These are phyloP conservation scores for Drosophila antonietae DNA, from an alignment of 2,888 invertebrate species.

Conservation along the genomic window DNA sequence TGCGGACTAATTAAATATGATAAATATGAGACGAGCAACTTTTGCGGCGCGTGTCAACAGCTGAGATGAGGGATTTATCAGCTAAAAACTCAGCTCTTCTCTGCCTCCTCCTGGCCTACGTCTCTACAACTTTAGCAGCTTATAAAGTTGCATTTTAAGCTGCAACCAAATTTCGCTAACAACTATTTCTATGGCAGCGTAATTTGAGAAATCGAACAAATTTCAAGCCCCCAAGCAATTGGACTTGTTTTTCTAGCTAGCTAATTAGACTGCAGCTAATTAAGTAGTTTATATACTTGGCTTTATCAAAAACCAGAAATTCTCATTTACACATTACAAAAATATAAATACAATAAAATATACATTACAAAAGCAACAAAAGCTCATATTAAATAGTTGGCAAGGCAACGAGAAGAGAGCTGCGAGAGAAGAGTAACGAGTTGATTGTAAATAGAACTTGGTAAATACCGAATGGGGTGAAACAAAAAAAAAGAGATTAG, in stretches of 20 bases:
- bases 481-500: not conserved
- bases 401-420: not conserved
- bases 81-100: not conserved
- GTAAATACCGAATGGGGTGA: not conserved
- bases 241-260: slow-evolving; percentile 7
- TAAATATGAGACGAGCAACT: slow-evolving; percentile 74
- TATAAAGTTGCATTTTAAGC: slow-evolving; percentile 35
- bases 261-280: not conserved
- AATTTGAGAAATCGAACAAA: slow-evolving; percentile 11
- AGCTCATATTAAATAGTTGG: not conserved
- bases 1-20: slow-evolving; percentile 75
- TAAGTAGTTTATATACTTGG: not conserved
- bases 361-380: not conserved
- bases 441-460: not conserved
- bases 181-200: slow-evolving; percentile 20
- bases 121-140: slow-evolving; percentile 14
- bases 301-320: not conserved
- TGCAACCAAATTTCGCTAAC: slow-evolving; percentile 15
- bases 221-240: slow-evolving; percentile 6
- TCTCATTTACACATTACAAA: too few relatives aligned
- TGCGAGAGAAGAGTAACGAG: not conserved
- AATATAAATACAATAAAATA: not conserved
- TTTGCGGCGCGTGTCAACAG: slow-evolving; percentile 70
- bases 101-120: not conserved
- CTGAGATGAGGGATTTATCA: slow-evolving; percentile 38